Evolutionary conservation across 35 echinoderm and acorn worm species (phyloP).

Genomic region (Ophiothrix spiculata): DNA sequence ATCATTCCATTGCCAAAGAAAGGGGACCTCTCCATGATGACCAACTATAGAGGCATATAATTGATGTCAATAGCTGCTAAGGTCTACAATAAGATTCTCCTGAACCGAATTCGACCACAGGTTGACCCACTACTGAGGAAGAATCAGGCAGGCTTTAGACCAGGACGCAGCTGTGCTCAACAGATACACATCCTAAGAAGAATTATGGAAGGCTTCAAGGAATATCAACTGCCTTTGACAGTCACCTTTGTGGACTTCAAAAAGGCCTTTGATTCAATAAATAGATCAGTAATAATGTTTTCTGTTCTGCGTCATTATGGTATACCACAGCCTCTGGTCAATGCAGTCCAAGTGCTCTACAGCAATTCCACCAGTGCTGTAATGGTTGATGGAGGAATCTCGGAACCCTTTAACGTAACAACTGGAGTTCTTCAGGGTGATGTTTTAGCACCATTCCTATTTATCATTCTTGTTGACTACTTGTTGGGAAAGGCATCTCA

Average conservation of each 20-base stretch:
- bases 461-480: too few relatives aligned
- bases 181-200: constrained; percentile 18
- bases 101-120: neutral
- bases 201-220: constrained; percentile 34
- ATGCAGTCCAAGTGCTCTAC: constrained; percentile 13
- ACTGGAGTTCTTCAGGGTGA: too few relatives aligned
- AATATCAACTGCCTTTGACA: constrained; percentile 22
- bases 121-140: constrained; percentile 13
- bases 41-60: constrained; percentile 32
- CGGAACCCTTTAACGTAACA: too few relatives aligned
- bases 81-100: neutral
- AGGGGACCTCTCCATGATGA: too few relatives aligned
- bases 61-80: neutral
- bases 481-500: too few relatives aligned
- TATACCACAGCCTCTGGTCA: too few relatives aligned
- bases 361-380: neutral
- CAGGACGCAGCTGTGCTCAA: constrained; percentile 24
- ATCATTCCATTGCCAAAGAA: constrained; percentile 38
- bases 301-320: neutral
- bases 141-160: constrained; percentile 19
- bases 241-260: constrained; percentile 17
- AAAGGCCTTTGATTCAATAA: constrained; percentile 28
- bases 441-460: too few relatives aligned
- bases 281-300: constrained; percentile 17
- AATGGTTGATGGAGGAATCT: too few relatives aligned